Conservation (phyloP, 2,797 vertebrate species). For the Xiphophorus birchmanni region DNA sequence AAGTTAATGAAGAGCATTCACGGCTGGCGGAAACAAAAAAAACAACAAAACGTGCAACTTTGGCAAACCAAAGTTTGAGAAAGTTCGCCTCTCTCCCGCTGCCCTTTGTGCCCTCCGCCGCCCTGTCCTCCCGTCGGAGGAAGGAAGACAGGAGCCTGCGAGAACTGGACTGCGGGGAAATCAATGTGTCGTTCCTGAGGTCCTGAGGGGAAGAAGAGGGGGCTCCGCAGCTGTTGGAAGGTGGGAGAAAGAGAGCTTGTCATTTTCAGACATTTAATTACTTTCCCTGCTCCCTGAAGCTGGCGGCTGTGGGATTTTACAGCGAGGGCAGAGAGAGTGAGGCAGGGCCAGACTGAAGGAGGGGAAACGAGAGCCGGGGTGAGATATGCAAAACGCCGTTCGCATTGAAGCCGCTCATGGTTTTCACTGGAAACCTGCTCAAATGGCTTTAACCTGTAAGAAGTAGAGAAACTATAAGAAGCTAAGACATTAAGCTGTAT, state of each 20-base stretch:
- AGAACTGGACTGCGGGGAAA: conserved; percentile 65
- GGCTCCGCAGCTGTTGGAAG: conserved; percentile 20
- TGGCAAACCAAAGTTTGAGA: conserved; percentile 11
- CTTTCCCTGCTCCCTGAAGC: conserved; percentile 51
- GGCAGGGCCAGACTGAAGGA: conserved; percentile 1
- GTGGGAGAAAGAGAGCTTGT: conserved; percentile 49
- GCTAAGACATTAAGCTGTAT: neutral
- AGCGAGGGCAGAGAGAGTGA: conserved; percentile 15
- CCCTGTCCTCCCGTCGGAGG: conserved; percentile 10
- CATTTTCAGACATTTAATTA: conserved; percentile 70
- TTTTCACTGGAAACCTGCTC: neutral
- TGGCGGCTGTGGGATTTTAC: conserved; percentile 27
- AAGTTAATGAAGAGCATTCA: conserved; percentile 54
- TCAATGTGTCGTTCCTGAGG: conserved; percentile 48
- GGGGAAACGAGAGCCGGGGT: conserved; percentile 28
- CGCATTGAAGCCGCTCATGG: neutral
- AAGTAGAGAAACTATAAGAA: neutral
- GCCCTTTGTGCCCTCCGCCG: conserved; percentile 8
- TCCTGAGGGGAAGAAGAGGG: neutral
- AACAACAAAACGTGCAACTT: neutral
- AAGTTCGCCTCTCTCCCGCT: conserved; percentile 1
- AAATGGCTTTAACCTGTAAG: neutral
- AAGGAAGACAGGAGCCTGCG: conserved; percentile 35
- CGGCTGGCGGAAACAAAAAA: conserved; percentile 22
- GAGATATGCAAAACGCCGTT: conserved; percentile 13